phyloP scores from a whole-genome alignment of 2,888 invertebrate species.

The Macropis europaea region DNA sequence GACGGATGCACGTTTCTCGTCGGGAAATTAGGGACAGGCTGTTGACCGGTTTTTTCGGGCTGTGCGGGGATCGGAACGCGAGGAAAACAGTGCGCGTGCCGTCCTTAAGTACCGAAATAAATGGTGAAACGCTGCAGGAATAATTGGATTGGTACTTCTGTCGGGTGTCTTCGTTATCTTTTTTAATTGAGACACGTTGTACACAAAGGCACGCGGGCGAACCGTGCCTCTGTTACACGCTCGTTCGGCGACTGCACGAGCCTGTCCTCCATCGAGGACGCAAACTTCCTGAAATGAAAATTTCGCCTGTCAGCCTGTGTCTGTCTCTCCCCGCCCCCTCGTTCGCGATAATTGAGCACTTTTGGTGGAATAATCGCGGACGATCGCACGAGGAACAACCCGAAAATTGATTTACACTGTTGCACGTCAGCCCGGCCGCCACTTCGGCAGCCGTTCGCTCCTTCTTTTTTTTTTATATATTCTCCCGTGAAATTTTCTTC shows the following conservation, averaged over 20 bases:
- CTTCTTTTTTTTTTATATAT: background rate
- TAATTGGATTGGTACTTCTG: slow-evolving; percentile 56
- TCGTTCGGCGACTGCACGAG: background rate
- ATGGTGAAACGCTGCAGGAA: slow-evolving; percentile 38
- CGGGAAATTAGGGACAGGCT: background rate
- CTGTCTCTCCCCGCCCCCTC: slow-evolving; percentile 11
- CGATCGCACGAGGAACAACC: slow-evolving; percentile 14
- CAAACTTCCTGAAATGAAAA: slow-evolving; percentile 17
- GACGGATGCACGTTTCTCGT: too few species aligned
- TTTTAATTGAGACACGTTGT: slow-evolving; percentile 54
- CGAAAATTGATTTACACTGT: slow-evolving; percentile 30
- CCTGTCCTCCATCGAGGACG: background rate
- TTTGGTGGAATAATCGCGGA: slow-evolving; percentile 26
- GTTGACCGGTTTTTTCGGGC: slow-evolving; percentile 18
- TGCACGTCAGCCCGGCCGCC: background rate
- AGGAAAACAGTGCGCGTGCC: slow-evolving; percentile 2
- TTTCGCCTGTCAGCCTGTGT: background rate
- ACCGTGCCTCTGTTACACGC: background rate
- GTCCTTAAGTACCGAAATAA: slow-evolving; percentile 33
- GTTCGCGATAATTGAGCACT: slow-evolving; percentile 39
- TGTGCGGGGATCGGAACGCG: slow-evolving; percentile 34
- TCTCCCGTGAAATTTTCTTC: background rate
- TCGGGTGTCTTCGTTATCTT: slow-evolving; percentile 45
- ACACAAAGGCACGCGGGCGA: background rate
- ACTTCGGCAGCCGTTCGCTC: background rate